Conservation (phyloP, 2,113 vertebrate genomes). For the Epinephelus fuscoguttatus region DNA sequence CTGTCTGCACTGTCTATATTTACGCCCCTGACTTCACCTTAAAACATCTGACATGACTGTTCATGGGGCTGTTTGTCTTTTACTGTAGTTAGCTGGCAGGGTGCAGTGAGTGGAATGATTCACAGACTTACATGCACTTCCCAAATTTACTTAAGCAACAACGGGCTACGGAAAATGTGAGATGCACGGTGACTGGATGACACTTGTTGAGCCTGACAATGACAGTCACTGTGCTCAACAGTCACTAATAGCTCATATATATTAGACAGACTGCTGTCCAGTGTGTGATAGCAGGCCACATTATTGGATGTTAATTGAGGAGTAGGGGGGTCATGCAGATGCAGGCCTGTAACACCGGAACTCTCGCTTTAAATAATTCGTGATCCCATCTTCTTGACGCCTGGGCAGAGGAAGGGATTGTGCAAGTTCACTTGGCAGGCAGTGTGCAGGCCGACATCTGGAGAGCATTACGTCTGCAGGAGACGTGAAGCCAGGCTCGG, state of each 20-base stretch:
- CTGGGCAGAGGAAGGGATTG: conserved; percentile 82
- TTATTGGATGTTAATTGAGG: neutral
- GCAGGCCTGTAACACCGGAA: conserved; percentile 30
- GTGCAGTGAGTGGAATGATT: neutral
- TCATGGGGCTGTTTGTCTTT: neutral
- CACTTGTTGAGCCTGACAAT: conserved; percentile 43
- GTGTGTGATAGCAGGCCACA: no score
- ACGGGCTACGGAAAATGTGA: conserved; percentile 21
- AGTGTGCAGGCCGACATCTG: conserved; percentile 81
- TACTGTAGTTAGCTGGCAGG: neutral
- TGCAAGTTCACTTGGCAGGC: conserved; percentile 86
- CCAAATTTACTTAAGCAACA: neutral
- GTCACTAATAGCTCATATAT: neutral
- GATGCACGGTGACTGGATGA: conserved; percentile 2
- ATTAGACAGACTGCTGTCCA: neutral
- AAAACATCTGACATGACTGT: neutral
- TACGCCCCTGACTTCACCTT: neutral
- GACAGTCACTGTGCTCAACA: neutral
- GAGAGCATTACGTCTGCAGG: conserved; percentile 84
- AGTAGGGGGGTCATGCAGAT: neutral
- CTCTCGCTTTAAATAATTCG: conserved; percentile 46
- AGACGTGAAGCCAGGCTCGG: conserved; percentile 78
- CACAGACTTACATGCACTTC: neutral
- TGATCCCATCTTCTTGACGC: conserved; percentile 80
- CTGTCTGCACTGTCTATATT: no score